phyloP scores from a whole-genome alignment of 2,797 vertebrate species.

The Amphiprion clarkii region DNA sequence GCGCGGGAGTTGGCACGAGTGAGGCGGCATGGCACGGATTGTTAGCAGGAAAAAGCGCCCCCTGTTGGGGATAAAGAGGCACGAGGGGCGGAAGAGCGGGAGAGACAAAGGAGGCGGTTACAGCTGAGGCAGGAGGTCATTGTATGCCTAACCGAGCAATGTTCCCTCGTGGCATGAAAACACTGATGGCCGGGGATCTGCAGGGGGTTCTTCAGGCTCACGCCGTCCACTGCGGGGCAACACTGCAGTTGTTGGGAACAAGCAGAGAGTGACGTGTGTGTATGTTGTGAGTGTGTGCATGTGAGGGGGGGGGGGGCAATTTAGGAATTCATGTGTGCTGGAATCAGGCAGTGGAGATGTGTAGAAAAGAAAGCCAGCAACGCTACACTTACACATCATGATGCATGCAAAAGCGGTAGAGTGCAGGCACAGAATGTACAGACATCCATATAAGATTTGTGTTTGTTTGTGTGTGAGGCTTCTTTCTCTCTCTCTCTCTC shows the following conservation, averaged over 20 bases:
- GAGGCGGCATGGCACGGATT: conserved; percentile 45
- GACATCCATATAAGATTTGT: conserved; percentile 36
- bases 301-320: conserved; percentile 29
- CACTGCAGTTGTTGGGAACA: conserved; percentile 54
- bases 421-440: conserved; percentile 21
- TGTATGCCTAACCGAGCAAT: conserved; percentile 62
- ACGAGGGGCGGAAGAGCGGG: conserved; percentile 42
- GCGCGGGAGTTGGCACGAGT: conserved; percentile 60
- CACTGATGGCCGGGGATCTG: conserved; percentile 54
- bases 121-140: conserved; percentile 72
- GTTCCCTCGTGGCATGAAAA: conserved; percentile 64
- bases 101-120: conserved; percentile 77
- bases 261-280: conserved; percentile 37
- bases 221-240: conserved; percentile 56
- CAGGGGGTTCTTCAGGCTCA: conserved; percentile 52
- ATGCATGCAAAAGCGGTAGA: conserved; percentile 24
- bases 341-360: conserved; percentile 43
- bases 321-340: conserved; percentile 33
- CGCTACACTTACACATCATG: conserved; percentile 27
- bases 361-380: conserved; percentile 26
- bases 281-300: background rate
- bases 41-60: conserved; percentile 64
- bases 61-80: conserved; percentile 69
- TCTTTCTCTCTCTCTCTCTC: background rate
- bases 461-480: conserved; percentile 33